Evolutionary conservation across 2,797 vertebrate species (phyloP).

Genomic region (Diceros bicornis): DNA sequence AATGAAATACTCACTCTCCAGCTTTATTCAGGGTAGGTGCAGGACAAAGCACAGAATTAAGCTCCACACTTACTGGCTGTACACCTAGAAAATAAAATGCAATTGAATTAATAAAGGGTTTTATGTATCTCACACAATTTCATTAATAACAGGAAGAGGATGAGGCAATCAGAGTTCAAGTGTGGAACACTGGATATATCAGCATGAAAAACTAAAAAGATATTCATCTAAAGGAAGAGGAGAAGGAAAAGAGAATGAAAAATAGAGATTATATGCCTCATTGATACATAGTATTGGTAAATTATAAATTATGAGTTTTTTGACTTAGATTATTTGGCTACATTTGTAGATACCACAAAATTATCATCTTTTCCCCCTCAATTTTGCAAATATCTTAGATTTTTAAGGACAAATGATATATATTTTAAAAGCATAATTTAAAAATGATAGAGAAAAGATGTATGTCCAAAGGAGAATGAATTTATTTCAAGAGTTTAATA

Average conservation of each 20-base stretch:
- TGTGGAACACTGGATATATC: neutral
- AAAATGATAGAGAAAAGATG: neutral
- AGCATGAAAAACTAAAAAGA: neutral
- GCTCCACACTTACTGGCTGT: conserved; percentile 90
- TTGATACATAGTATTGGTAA: neutral
- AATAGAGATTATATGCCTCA: neutral
- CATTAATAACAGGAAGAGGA: neutral
- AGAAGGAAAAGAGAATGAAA: neutral
- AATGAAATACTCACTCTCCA: conserved; percentile 94
- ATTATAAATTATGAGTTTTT: neutral
- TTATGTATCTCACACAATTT: neutral
- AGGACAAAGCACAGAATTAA: conserved; percentile 94
- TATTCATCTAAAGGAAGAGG: neutral
- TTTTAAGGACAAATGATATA: neutral
- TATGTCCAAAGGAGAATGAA: conserved; percentile 26
- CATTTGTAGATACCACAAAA: neutral
- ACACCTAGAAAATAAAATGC: conserved; percentile 90
- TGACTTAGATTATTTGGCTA: neutral
- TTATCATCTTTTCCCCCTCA: neutral
- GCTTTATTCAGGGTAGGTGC: conserved; percentile 93
- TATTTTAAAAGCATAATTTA: conserved; percentile 32
- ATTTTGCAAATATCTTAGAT: neutral
- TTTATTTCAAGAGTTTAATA: conserved; percentile 12
- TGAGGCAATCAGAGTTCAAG: neutral
- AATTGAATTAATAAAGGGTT: conserved; percentile 44